These are phyloP conservation scores for Eupithecia tripunctaria DNA, from an alignment of 2,888 invertebrate genomes.

Conservation along the genomic window DNA sequence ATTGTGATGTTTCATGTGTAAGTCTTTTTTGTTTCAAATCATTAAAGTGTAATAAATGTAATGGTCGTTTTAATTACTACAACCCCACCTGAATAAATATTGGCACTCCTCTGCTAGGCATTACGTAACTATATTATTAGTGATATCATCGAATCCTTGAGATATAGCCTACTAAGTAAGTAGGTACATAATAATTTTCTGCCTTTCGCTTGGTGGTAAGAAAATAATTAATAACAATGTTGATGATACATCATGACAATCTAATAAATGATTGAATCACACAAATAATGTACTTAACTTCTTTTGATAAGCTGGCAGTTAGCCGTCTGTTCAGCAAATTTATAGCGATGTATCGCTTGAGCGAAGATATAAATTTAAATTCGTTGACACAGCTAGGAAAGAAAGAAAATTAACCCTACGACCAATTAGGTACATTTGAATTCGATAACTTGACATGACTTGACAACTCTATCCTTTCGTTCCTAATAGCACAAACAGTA, in stretches of 20 bases:
- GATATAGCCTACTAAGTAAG: neutral
- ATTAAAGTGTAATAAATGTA: slow-evolving; percentile 77
- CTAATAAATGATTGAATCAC: neutral
- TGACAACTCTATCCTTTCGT: neutral
- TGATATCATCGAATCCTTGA: slow-evolving; percentile 11
- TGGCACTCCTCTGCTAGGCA: neutral
- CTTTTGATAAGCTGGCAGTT: neutral
- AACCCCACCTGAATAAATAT: slow-evolving; percentile 3
- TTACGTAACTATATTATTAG: neutral
- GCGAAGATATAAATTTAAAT: neutral
- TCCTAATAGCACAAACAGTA: neutral
- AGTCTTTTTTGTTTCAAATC: slow-evolving; percentile 80
- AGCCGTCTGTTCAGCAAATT: neutral
- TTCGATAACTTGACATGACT: neutral
- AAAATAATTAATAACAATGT: neutral
- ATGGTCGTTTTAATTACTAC: slow-evolving; percentile 49
- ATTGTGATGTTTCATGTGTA: slow-evolving; percentile 84
- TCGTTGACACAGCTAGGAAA: neutral
- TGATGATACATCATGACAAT: no score
- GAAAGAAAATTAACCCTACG: neutral
- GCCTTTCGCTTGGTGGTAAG: neutral
- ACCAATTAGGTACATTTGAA: neutral
- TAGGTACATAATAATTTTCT: neutral
- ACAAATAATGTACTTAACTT: no score
- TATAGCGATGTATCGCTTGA: neutral